These are phyloP conservation scores for Dryadula phaetusa DNA, from an alignment of 2,888 invertebrate species.

Conservation along the genomic window DNA sequence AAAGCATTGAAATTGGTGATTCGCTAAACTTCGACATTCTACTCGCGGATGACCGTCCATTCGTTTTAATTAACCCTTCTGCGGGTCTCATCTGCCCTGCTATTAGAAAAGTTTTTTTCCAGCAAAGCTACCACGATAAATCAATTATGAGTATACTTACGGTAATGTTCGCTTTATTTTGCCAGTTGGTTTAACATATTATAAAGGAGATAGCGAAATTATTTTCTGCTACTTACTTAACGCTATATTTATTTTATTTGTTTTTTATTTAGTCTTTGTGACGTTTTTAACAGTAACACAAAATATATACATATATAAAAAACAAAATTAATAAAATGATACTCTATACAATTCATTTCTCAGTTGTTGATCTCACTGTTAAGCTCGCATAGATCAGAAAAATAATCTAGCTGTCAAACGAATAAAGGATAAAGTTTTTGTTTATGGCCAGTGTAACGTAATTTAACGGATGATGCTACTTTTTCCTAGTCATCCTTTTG, in stretches of 20 bases:
- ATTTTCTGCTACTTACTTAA: neutral
- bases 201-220: neutral
- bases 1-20: conserved; percentile 83
- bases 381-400: conserved; percentile 25
- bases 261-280: neutral
- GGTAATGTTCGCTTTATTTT: conserved; percentile 50
- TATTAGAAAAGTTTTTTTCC: conserved; percentile 71
- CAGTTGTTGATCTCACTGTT: conserved; percentile 8
- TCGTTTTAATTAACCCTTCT: conserved; percentile 82
- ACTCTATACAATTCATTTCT: conserved; percentile 14
- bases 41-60: conserved; percentile 78
- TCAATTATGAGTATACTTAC: conserved; percentile 65
- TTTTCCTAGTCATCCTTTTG: conserved; percentile 34
- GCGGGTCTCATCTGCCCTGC: conserved; percentile 66
- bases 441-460: conserved; percentile 30
- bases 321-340: conserved; percentile 8
- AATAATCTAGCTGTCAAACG: conserved; percentile 33
- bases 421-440: conserved; percentile 33
- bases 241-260: neutral
- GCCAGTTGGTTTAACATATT: conserved; percentile 32
- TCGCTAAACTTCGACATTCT: conserved; percentile 81
- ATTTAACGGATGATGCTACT: conserved; percentile 33
- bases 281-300: neutral
- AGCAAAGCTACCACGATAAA: conserved; percentile 61
- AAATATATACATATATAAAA: neutral